Evolutionary conservation across 2,113 vertebrate species (phyloP), one percentile per base, ranked within the genome.

Genomic region (Jacana jacana): DNA sequence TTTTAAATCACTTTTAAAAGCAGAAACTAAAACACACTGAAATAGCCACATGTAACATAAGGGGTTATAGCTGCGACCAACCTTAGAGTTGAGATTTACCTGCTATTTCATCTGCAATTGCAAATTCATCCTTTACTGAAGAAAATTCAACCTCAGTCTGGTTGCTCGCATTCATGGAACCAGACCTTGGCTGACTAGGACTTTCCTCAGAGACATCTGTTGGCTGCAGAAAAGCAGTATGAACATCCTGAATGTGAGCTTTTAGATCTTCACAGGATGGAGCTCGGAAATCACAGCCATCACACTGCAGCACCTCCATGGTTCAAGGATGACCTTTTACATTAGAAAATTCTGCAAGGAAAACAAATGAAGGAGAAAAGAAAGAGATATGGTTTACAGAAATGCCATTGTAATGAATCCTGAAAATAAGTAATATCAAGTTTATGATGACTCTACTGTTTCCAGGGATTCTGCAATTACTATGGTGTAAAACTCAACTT

Each of bases 261-360:
- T 99, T 99, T 81, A 99, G 98, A 93, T 99, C 99, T 95, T 99
- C 99, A 1, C 99, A 99, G 76, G 99, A 99, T 48, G 99, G 99
- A 61, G 99, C 99, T 96, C 99, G 98, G 97, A 99, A 99, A 98
- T 99, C 99, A 90, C 99, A 99, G 97, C 99, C 99, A 97, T 99
- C 99, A 88, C 99, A 99, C 97, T 99, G 99, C 93, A 99, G 98
- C 97, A 99, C 99, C 98, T 99, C 99, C 99, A 99, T 99, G 96
- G 94, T 98, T 97, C 82, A 97, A 95, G 88, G 64, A 94, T 98
- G 98, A 95, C 95, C 97, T 98, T 98, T 99, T 98, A 99, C 99
- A 99, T 99, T 98, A 99, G 98, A 98, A 98, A 99, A 98, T 98
- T 97, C 99, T 98, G 91, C 65, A 86, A 60, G 76, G 92, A 42